phyloP scores from a whole-genome alignment of 2,797 vertebrate genomes.

The Mionectes olivaceus region DNA sequence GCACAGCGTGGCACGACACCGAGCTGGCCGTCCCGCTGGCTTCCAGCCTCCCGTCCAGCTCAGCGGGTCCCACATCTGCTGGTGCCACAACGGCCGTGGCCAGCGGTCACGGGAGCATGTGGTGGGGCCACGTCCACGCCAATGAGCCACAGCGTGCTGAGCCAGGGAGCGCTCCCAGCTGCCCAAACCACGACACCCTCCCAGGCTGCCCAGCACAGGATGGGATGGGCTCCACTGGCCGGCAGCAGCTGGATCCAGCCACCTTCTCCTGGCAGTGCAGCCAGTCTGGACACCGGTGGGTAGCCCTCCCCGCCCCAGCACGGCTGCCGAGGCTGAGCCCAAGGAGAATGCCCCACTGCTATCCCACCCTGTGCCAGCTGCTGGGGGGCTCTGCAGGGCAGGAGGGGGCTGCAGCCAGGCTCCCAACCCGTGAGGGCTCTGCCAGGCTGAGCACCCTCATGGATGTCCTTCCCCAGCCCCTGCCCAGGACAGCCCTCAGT shows the following conservation, averaged over 20 bases:
- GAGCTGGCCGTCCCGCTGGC: background rate
- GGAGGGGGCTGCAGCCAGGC: background rate
- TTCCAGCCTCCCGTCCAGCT: background rate
- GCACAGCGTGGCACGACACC: background rate
- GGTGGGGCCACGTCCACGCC: background rate
- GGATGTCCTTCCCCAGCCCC: too few relatives aligned
- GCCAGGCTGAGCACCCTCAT: background rate
- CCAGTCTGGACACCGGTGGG: background rate
- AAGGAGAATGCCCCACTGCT: rapidly evolving
- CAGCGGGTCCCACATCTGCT: background rate
- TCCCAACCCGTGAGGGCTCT: background rate
- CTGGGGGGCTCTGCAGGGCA: background rate
- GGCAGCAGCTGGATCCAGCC: slow-evolving; percentile 13
- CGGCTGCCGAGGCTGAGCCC: background rate
- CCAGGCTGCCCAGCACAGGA: background rate
- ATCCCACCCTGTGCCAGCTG: background rate
- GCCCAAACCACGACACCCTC: slow-evolving; percentile 48
- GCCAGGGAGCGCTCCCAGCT: background rate
- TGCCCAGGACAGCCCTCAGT: background rate
- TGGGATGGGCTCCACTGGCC: background rate
- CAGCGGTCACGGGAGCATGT: background rate
- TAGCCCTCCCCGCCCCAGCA: background rate
- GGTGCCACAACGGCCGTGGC: background rate
- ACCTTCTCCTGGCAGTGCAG: background rate
- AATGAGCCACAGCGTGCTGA: background rate